These are phyloP conservation scores for Ovis canadensis DNA, from an alignment of 2,113 vertebrate species.

Conservation along the genomic window DNA sequence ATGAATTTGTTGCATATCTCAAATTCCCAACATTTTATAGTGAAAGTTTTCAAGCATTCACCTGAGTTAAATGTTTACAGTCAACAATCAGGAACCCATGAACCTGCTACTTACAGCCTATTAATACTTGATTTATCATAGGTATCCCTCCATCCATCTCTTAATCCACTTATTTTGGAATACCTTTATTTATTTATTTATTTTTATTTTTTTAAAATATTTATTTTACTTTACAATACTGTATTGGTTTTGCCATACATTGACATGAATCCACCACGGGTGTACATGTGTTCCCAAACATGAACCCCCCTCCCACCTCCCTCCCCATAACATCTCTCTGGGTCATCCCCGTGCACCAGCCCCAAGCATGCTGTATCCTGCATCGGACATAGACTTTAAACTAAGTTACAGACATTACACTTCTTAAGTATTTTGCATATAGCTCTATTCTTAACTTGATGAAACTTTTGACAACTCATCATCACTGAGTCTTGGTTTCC, in stretches of 20 bases:
- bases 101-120: not conserved
- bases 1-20: not conserved
- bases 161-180: not conserved
- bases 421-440: not conserved
- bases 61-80: not conserved
- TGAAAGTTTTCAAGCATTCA: not conserved
- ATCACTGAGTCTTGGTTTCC: not conserved
- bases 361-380: too few relatives aligned
- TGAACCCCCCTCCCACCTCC: too few relatives aligned
- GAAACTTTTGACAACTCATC: not conserved
- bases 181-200: not conserved
- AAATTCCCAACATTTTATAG: not conserved
- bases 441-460: not conserved
- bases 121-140: not conserved
- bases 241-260: too few relatives aligned
- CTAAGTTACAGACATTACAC: not conserved
- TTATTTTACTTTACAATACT: too few relatives aligned
- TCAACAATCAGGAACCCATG: not conserved
- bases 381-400: not conserved
- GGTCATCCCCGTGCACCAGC: too few relatives aligned
- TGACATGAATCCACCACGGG: too few relatives aligned
- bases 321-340: too few relatives aligned
- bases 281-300: too few relatives aligned
- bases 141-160: not conserved
- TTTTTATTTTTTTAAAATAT: too few relatives aligned